Conservation (phyloP, 2,888 invertebrate species). For the Acleris laterana region DNA sequence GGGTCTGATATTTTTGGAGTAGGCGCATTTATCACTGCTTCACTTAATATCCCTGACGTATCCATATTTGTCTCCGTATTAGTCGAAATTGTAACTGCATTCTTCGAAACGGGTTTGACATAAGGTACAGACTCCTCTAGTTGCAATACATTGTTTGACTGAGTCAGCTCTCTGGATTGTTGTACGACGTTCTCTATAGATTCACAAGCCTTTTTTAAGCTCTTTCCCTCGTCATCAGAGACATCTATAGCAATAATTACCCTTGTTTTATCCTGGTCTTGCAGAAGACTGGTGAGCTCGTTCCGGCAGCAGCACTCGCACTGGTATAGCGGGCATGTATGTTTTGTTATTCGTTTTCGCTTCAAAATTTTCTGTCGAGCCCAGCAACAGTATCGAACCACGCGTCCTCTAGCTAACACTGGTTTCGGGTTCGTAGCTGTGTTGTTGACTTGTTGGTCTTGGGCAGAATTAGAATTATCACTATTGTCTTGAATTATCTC, state of each 20-base stretch:
- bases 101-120: neutral
- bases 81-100: neutral
- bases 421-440: neutral
- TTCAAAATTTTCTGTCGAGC: conserved; percentile 43
- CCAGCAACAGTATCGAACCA: conserved; percentile 59
- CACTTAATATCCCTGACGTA: neutral
- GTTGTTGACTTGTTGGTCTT: conserved; percentile 10
- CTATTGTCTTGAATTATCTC: neutral
- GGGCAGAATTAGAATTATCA: neutral
- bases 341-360: conserved; percentile 33
- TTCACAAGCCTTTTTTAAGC: conserved; percentile 38
- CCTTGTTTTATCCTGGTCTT: neutral
- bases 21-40: neutral
- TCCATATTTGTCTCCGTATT: neutral
- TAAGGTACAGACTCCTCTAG: neutral
- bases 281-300: conserved; percentile 33
- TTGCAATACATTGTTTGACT: neutral
- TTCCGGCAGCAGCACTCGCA: conserved; percentile 58
- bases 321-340: conserved; percentile 43
- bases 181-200: conserved; percentile 43
- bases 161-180: conserved; percentile 20
- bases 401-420: conserved; percentile 9
- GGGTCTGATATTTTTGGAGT: neutral
- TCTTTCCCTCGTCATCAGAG: conserved; percentile 39
- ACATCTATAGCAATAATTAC: conserved; percentile 27